A percentile compares a stretch with the other conserved stretches of the same genome.
Evolutionary conservation across 1,140 invertebrate genomes (phyloP).

Genomic region (Diachasmimorpha longicaudata): DNA sequence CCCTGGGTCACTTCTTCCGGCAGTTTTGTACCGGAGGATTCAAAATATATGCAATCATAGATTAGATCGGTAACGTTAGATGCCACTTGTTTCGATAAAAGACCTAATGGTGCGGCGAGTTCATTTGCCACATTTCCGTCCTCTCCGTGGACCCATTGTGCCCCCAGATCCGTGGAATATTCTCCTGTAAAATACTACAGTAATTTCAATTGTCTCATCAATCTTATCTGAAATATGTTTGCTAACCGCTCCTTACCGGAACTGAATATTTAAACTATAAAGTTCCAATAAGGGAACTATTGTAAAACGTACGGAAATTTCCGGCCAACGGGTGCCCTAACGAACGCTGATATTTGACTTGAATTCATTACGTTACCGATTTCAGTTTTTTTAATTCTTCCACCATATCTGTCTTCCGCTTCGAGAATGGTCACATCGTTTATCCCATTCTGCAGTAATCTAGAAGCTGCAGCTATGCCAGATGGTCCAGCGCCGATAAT

Average conservation of each 20-base stretch:
- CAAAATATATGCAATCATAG: not conserved
- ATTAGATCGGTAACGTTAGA: not conserved
- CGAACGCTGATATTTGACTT: not conserved
- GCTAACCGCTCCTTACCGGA: no score
- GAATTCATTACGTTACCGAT: constrained; percentile 55
- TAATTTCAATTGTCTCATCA: no score
- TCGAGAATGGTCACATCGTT: constrained; percentile 69
- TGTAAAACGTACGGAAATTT: no score
- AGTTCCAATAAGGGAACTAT: no score
- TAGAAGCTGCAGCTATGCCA: constrained; percentile 67
- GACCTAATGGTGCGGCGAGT: constrained; percentile 62
- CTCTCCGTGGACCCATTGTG: constrained; percentile 87
- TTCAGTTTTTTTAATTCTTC: constrained; percentile 67
- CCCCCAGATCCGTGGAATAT: constrained; percentile 79
- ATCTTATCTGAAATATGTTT: no score
- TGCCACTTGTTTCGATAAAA: not conserved
- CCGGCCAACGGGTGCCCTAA: not conserved
- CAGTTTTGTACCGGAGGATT: not conserved
- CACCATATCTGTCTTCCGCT: constrained; percentile 75
- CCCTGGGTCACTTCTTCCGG: not conserved
- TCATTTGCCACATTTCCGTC: constrained; percentile 73
- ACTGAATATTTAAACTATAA: no score
- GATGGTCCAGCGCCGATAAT: constrained; percentile 68
- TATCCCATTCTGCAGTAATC: constrained; percentile 63
- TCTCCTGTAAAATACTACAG: constrained; percentile 50